These are phyloP conservation scores for Pilophorus perplexus DNA, from an alignment of 2,888 invertebrate species.

Conservation along the genomic window DNA sequence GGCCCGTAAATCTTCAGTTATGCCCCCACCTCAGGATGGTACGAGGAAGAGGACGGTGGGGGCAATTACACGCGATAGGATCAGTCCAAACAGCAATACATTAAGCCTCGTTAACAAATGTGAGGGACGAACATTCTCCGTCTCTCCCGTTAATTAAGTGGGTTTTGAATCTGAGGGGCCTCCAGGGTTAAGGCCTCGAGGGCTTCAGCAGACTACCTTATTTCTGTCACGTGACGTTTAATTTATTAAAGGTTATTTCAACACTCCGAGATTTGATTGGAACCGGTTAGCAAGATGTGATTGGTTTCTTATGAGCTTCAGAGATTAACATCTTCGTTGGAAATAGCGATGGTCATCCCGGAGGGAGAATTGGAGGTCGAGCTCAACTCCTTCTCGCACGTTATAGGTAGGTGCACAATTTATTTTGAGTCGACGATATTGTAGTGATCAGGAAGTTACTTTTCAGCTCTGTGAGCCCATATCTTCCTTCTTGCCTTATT, in stretches of 20 bases:
- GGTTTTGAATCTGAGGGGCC: constrained; percentile 8
- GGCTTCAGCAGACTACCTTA: constrained; percentile 1
- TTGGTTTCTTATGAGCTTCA: too few relatives aligned
- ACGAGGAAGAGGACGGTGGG: not conserved
- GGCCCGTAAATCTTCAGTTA: constrained; percentile 27
- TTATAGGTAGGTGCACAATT: too few relatives aligned
- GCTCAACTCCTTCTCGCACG: too few relatives aligned
- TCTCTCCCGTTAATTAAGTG: constrained; percentile 19
- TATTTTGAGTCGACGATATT: too few relatives aligned
- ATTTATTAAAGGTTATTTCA: constrained; percentile 15
- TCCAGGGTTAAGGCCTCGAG: not conserved
- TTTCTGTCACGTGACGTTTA: not conserved
- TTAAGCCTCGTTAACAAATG: constrained; percentile 33
- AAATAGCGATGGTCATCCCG: too few relatives aligned
- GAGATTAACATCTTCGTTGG: too few relatives aligned
- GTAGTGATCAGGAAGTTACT: too few relatives aligned
- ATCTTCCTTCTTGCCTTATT: too few relatives aligned
- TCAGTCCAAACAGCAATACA: constrained; percentile 34
- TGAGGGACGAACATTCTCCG: constrained; percentile 10
- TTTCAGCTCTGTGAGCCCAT: too few relatives aligned
- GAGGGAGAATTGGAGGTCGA: too few relatives aligned
- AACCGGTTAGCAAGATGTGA: constrained; percentile 4
- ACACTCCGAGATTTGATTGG: constrained; percentile 16
- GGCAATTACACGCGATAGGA: constrained; percentile 27
- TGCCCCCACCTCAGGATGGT: not conserved